Evolutionary conservation across 2,888 invertebrate species (phyloP).

Genomic region (Teleogryllus oceanicus): DNA sequence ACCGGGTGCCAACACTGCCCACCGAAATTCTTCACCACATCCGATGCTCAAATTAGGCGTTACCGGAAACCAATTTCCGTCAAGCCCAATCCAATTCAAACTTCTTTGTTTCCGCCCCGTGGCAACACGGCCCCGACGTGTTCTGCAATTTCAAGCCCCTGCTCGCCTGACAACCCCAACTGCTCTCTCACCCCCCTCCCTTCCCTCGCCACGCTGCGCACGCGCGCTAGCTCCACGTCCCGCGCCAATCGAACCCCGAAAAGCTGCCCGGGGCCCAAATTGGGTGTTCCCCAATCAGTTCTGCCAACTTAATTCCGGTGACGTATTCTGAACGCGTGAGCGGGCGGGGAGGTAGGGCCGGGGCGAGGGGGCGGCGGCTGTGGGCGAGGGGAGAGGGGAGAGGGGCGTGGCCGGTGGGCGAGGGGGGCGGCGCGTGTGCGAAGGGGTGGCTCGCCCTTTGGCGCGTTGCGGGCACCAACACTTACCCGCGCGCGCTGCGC

Average conservation of each 20-base stretch:
- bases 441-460: no score
- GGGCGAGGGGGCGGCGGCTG: neutral
- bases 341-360: neutral
- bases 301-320: slow-evolving; percentile 10
- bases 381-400: neutral
- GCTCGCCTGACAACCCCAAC: neutral
- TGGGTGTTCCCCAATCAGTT: slow-evolving; percentile 18
- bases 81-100: neutral
- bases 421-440: no score
- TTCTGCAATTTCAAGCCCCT: neutral
- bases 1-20: neutral
- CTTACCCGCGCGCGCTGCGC: neutral
- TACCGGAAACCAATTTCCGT: neutral
- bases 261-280: neutral
- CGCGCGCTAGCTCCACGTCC: neutral
- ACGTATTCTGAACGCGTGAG: slow-evolving; percentile 5
- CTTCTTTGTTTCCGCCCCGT: neutral
- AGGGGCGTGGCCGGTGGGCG: no score
- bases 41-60: neutral
- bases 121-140: neutral
- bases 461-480: no score
- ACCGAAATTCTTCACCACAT: neutral
- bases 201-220: neutral
- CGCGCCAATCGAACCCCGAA: neutral
- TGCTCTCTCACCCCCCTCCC: neutral